These are phyloP conservation scores for Hanleya hanleyi DNA, from an alignment of 2,888 invertebrate species.

Conservation along the genomic window DNA sequence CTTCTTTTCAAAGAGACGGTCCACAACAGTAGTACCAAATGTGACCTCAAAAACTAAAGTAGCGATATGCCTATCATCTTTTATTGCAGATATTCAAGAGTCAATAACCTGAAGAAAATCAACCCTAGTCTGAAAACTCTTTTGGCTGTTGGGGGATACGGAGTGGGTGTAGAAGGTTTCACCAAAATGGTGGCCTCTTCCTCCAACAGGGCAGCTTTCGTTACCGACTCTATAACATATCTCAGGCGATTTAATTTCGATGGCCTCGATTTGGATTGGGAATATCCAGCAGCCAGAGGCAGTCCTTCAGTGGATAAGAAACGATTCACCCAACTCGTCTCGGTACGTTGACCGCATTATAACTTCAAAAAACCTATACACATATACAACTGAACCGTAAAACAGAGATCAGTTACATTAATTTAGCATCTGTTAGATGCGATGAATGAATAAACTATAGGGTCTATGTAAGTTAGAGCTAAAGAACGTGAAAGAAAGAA, in stretches of 20 bases:
- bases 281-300: slow-evolving; percentile 81
- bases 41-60: too few species aligned
- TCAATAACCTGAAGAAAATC: slow-evolving; percentile 46
- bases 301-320: slow-evolving; percentile 65
- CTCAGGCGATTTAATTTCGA: slow-evolving; percentile 79
- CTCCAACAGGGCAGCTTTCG: slow-evolving; percentile 12
- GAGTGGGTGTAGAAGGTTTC: slow-evolving; percentile 25
- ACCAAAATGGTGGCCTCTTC: background rate
- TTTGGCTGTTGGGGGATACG: slow-evolving; percentile 58
- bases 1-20: too few species aligned
- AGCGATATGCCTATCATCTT: too few species aligned
- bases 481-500: too few species aligned
- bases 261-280: slow-evolving; percentile 94
- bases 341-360: slow-evolving; percentile 40
- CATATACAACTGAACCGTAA: too few species aligned
- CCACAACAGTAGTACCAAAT: too few species aligned
- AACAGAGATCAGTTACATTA: too few species aligned
- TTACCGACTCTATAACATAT: slow-evolving; percentile 30
- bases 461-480: too few species aligned
- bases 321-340: slow-evolving; percentile 53
- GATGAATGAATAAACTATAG: too few species aligned
- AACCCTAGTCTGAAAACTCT: slow-evolving; percentile 50
- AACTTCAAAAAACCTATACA: background rate
- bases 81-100: slow-evolving; percentile 43
- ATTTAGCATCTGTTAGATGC: too few species aligned